Evolutionary conservation across 2,888 invertebrate species (phyloP).

Genomic region (Epinotia brunnichana): DNA sequence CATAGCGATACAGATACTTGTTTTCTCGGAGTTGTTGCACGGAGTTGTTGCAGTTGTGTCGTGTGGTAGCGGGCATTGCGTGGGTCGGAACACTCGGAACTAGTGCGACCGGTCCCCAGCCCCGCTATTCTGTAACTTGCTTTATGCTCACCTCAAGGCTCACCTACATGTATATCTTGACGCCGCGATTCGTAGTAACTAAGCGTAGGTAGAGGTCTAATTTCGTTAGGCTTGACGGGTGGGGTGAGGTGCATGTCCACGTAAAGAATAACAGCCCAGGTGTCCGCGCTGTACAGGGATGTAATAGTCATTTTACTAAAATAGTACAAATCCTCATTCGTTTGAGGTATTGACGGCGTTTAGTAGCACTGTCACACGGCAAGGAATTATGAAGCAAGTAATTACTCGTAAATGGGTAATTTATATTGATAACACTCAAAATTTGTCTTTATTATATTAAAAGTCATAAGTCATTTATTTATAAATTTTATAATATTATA

Average conservation of each 20-base stretch:
- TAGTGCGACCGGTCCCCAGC: constrained; percentile 80
- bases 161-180: no score
- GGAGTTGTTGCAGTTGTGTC: constrained; percentile 50
- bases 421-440: background rate
- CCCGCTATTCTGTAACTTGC: no score
- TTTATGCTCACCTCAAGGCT: no score
- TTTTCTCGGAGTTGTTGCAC: constrained; percentile 34
- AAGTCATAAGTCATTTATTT: no score
- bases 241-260: no score
- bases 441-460: background rate
- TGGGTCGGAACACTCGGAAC: constrained; percentile 70
- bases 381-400: background rate
- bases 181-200: no score
- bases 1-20: constrained; percentile 33
- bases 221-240: no score
- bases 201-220: no score
- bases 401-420: background rate
- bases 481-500: no score
- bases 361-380: background rate
- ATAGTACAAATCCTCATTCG: constrained; percentile 43
- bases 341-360: constrained; percentile 18
- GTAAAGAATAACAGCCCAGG: no score
- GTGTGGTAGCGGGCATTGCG: constrained; percentile 69
- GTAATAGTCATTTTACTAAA: constrained; percentile 55
- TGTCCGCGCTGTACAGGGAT: constrained; percentile 69